Base-by-base conservation (phyloP, 1,140 invertebrate genomes). In the Drosophila serrata region DNA sequence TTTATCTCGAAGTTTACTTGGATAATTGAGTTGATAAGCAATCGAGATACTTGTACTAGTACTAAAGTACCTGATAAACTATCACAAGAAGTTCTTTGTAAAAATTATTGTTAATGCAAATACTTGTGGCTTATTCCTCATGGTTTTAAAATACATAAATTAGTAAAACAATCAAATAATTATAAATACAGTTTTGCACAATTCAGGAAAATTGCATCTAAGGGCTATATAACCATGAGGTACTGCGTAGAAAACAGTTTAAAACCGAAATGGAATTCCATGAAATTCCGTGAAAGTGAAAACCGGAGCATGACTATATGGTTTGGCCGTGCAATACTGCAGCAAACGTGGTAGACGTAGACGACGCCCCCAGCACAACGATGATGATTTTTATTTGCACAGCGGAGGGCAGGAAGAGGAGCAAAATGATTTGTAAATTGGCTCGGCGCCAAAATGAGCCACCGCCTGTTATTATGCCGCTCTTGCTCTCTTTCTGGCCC, bases 371-470 rank as follows among this genome's bases (percentile, higher is more conserved):
- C 68, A 19, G 17, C 43, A 35, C 33, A 49, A 48, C 53, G 43
- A 39, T 40, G 51, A 72, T 67, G 60, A 65, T 69, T 69, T 51
- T 43, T 69, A 29, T 53, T 69, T 69, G 29, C 62, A 68, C 29
- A 8, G 31, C 39, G 65, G 46, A 12, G 42, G 33, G 33, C 13
- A 24, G 13, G 33, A 53, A 15, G 31, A 53, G 31, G 6, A 49
- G 43, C 35, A 15, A n/a, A 72, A 49, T 58, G 49, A 63, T 75
- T 75, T 56, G 46, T 49, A 51, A 76, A 49, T 78, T 62, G 57
- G 74, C 63, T 37, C 33, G 51, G 19, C 33, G 74, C 64, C 74
- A 77, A 42, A 60, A 51, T 70, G 56, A 75, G 63, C 40, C 69
- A 56, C 27, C 55, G 68, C 60, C 77, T 74, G 43, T 37, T 43